phyloP scores from a whole-genome alignment of 2,113 vertebrate species.

The Passer montanus region DNA sequence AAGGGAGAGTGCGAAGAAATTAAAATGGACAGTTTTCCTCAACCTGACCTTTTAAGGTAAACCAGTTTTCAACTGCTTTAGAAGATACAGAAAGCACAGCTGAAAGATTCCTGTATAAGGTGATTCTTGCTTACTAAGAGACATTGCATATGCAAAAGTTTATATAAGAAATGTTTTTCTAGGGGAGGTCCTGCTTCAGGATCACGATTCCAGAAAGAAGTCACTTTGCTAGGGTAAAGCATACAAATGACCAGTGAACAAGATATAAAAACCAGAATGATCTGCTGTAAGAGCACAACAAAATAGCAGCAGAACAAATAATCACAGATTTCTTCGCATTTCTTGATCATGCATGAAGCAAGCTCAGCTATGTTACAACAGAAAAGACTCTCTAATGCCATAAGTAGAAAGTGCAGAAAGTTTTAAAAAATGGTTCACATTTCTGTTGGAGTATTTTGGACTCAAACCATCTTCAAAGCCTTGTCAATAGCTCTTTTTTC shows the following conservation, averaged over 20 bases:
- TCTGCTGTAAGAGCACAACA: background rate
- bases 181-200: background rate
- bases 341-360: background rate
- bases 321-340: background rate
- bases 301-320: background rate
- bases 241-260: background rate
- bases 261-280: background rate
- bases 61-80: background rate
- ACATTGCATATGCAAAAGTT: background rate
- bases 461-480: background rate
- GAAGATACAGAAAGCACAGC: background rate
- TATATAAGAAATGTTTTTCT: background rate
- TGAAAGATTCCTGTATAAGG: background rate
- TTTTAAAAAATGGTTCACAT: background rate
- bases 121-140: background rate
- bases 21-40: background rate
- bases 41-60: slow-evolving; percentile 18
- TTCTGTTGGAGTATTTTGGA: background rate
- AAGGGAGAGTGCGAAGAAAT: background rate
- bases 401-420: background rate
- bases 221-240: background rate
- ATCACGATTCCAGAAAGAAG: background rate
- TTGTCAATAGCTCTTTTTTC: background rate
- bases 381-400: background rate
- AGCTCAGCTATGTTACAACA: background rate